These are phyloP conservation scores for Lasius fuliginosus DNA, from an alignment of 2,888 invertebrate genomes.

Conservation along the genomic window DNA sequence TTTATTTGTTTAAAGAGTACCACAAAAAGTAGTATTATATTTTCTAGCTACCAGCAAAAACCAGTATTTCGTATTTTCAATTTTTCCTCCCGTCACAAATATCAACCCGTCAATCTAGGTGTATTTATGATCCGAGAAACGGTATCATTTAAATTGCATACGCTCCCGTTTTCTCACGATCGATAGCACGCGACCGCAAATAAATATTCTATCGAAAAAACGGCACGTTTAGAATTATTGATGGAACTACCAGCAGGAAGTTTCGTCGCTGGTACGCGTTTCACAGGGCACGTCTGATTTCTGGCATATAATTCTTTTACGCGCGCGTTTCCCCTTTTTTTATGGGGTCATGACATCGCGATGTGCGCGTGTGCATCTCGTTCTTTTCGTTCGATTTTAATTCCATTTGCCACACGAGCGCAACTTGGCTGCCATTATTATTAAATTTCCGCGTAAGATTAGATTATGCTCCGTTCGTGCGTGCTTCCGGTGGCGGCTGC, in stretches of 20 bases:
- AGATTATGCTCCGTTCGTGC: conserved; percentile 24
- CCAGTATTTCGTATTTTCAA: conserved; percentile 38
- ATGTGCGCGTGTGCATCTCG: conserved; percentile 19
- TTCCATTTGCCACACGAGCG: conserved; percentile 35
- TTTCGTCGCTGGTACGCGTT: conserved; percentile 12
- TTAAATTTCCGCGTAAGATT: conserved; percentile 40
- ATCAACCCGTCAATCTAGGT: conserved; percentile 51
- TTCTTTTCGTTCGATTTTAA: conserved; percentile 48
- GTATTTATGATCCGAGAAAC: conserved; percentile 55
- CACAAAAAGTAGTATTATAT: neutral
- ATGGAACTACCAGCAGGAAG: conserved; percentile 11
- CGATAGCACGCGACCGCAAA: conserved; percentile 41
- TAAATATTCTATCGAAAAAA: conserved; percentile 52
- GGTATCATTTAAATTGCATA: conserved; percentile 55
- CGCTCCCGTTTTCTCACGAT: conserved; percentile 49
- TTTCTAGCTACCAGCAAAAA: conserved; percentile 1
- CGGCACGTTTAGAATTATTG: conserved; percentile 45
- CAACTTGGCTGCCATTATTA: neutral
- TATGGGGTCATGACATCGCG: neutral
- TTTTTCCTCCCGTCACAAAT: conserved; percentile 46
- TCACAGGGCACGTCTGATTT: conserved; percentile 24
- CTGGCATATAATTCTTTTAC: conserved; percentile 35
- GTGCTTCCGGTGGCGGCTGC: neutral
- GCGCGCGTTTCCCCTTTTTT: neutral
- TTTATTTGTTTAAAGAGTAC: conserved; percentile 1